These are phyloP conservation scores for Galerucella nymphaeae DNA, from an alignment of 2,888 invertebrate genomes.

Conservation along the genomic window DNA sequence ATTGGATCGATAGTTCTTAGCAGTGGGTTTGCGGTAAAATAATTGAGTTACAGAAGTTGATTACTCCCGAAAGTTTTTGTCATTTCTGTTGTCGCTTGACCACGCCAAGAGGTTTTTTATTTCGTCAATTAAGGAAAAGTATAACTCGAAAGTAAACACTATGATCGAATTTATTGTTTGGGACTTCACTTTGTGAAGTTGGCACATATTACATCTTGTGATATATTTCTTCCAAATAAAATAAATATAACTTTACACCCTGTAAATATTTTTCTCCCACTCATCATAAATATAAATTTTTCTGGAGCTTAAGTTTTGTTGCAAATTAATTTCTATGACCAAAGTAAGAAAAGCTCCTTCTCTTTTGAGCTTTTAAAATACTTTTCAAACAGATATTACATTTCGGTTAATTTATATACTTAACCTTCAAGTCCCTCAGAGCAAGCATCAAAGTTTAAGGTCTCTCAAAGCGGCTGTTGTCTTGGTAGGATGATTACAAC, in stretches of 20 bases:
- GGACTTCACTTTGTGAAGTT: too few relatives aligned
- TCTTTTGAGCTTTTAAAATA: background rate
- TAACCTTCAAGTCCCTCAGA: conserved; percentile 25
- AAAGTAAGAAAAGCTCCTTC: background rate
- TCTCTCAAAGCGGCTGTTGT: conserved; percentile 33
- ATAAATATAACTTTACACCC: too few relatives aligned
- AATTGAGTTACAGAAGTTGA: conserved; percentile 18
- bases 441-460: conserved; percentile 38
- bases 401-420: conserved; percentile 40
- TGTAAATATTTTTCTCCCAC: background rate
- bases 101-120: conserved; percentile 12
- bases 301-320: too few relatives aligned
- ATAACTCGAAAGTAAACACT: background rate
- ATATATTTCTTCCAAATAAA: too few relatives aligned
- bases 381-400: conserved; percentile 23
- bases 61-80: conserved; percentile 11
- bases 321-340: background rate
- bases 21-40: conserved; percentile 4
- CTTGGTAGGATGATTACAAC: conserved; percentile 37
- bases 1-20: conserved; percentile 2
- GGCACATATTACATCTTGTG: too few relatives aligned
- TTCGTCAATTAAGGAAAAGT: conserved; percentile 1
- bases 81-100: conserved; percentile 11
- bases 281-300: too few relatives aligned
- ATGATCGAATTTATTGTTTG: background rate